Base-by-base conservation (phyloP, 1,140 invertebrate genomes). In the Tetramorium alpestre region DNA sequence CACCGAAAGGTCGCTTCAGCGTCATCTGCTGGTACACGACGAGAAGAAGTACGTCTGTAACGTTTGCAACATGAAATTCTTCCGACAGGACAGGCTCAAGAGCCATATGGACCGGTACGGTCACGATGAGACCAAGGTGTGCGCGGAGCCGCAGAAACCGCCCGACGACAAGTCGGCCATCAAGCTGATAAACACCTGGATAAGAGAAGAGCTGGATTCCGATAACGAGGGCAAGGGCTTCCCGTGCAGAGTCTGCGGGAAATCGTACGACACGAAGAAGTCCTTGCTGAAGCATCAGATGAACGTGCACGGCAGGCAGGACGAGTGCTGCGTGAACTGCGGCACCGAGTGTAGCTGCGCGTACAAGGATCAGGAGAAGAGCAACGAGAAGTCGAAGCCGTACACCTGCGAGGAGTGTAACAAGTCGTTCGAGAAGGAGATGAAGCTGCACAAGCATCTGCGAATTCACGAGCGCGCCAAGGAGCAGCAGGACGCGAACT, bases 331-430 rank as follows among this genome's bases (percentile, higher is more conserved):
- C 22, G 11, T 22, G 8, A 82, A 8, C 11, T 93, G 92, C 38
- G 89, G 75, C 2, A 64, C 88, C 76, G n/a, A 91, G 49, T 88
- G 82, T 3, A 18, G 70, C 64, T 86, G 47, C 78, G 33, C 86
- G 38, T 82, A 73, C 3, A 81, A 62, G 64, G 89, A 86, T 3
- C 69, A 22, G 16, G 67, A 64, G 10, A 88, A 56, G 25, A 56
- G 82, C 7, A 67, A 10, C 6, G 96, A 96, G 62, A 96, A 96
- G 87, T 58, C 56, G 70, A 97, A 97, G 92, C 96, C 96, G 1
- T 97, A 96, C 86, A 96, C 96, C 72, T 97, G 97, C 91, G 91
- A 96, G 49, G 96, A 97, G 89, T 98, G 97, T 86, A 93, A 95
- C 33, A 96, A 97, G 86, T 94, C 95, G 2, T 97, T 96, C 87